Percentiles rank a stretch among this genome's conserved stretches.
Evolutionary conservation across 2,888 invertebrate species (phyloP).

Genomic region (Frankliniella intonsa): DNA sequence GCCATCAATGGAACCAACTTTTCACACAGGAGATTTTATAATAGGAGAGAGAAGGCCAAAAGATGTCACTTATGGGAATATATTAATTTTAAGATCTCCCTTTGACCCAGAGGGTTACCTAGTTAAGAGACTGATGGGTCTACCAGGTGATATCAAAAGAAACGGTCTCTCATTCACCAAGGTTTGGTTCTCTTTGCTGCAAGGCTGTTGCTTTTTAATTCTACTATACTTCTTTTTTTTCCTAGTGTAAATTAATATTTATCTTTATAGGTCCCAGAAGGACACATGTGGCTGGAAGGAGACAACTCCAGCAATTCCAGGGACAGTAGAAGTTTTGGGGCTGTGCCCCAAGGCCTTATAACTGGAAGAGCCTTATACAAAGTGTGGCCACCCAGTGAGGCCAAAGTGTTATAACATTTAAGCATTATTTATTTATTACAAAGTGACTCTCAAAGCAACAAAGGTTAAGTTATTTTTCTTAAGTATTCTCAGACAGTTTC

Average conservation of each 20-base stretch:
- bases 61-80: conserved; percentile 68
- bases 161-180: conserved; percentile 42
- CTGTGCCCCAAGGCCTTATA: conserved; percentile 80
- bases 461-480: too few species aligned
- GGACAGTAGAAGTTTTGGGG: conserved; percentile 82
- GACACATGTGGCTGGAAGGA: conserved; percentile 89
- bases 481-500: too few species aligned
- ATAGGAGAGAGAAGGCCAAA: conserved; percentile 69
- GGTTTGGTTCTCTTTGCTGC: conserved; percentile 34
- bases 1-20: conserved; percentile 90
- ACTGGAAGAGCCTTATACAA: conserved; percentile 74
- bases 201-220: not conserved
- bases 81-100: conserved; percentile 78
- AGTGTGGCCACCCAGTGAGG: conserved; percentile 60
- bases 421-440: not conserved
- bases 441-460: too few species aligned
- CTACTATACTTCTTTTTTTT: not conserved
- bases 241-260: conserved; percentile 12
- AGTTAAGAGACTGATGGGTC: conserved; percentile 75
- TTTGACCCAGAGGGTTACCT: conserved; percentile 73
- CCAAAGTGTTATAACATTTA: not conserved
- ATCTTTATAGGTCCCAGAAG: conserved; percentile 62
- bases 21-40: conserved; percentile 73
- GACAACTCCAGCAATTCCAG: conserved; percentile 80
- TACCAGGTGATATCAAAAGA: conserved; percentile 68